phyloP scores from a whole-genome alignment of 2,888 invertebrate species.

The Rhopalosiphum nymphaeae region DNA sequence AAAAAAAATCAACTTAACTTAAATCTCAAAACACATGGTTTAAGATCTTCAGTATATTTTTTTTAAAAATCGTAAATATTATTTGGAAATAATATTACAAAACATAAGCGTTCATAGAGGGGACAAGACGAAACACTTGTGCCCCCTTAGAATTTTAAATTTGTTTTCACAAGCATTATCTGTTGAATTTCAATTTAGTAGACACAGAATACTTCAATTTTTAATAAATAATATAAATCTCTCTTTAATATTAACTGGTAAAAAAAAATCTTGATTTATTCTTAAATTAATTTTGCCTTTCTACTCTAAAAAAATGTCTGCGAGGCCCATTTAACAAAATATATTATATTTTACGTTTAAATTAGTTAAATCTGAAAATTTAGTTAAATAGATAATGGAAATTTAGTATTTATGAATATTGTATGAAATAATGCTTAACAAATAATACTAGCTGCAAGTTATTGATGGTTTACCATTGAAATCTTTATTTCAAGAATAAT shows the following conservation, averaged over 20 bases:
- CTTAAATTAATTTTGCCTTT: too few relatives aligned
- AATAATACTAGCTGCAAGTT: neutral
- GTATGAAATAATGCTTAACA: neutral
- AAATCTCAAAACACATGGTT: neutral
- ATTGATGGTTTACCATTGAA: neutral
- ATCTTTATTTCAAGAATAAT: neutral
- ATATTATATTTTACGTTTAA: neutral
- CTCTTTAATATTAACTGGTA: too few relatives aligned
- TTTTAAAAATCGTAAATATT: neutral
- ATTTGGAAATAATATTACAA: neutral
- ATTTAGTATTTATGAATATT: neutral
- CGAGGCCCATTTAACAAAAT: neutral
- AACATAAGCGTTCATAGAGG: too few relatives aligned
- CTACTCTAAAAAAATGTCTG: too few relatives aligned
- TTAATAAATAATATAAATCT: too few relatives aligned
- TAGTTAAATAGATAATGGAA: neutral
- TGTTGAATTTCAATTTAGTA: too few relatives aligned
- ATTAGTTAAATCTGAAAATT: neutral
- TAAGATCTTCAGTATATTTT: neutral
- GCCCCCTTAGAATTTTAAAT: too few relatives aligned
- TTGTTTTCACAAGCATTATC: too few relatives aligned
- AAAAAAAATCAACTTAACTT: neutral
- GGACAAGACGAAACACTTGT: too few relatives aligned
- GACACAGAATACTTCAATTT: too few relatives aligned
- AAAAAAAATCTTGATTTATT: too few relatives aligned